Conservation (phyloP, 2,888 invertebrate species). For the Neuroscelio doddi region DNA sequence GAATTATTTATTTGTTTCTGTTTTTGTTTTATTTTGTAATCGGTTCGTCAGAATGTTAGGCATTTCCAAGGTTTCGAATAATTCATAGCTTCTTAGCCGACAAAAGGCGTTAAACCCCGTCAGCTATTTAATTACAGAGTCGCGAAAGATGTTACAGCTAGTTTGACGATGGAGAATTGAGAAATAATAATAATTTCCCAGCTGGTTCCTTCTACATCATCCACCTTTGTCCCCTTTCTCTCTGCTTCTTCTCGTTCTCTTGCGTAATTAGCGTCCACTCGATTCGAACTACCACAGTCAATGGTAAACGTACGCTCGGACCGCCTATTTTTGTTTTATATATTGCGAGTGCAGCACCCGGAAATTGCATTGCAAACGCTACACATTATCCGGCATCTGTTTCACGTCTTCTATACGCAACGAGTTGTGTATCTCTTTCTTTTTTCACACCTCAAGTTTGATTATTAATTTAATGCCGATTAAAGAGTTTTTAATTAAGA, state of each 20-base stretch:
- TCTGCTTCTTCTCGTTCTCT: constrained; percentile 32
- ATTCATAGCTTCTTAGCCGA: constrained; percentile 26
- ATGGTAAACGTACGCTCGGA: constrained; percentile 32
- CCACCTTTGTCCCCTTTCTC: constrained; percentile 25
- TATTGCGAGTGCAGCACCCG: constrained; percentile 46
- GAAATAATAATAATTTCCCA: constrained; percentile 62
- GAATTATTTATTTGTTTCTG: neutral
- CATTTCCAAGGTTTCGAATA: neutral
- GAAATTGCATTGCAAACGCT: constrained; percentile 42
- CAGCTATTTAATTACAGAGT: constrained; percentile 61
- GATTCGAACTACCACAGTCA: constrained; percentile 26
- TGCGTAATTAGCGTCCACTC: constrained; percentile 45
- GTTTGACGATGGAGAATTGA: constrained; percentile 58
- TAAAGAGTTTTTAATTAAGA: too few species aligned
- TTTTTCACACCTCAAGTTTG: too few species aligned
- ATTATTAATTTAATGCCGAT: too few species aligned
- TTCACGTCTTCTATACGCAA: constrained; percentile 11
- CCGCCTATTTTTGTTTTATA: constrained; percentile 48
- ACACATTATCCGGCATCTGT: constrained; percentile 24
- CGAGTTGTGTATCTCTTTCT: constrained; percentile 6
- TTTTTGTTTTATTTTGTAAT: neutral
- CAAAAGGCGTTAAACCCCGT: constrained; percentile 59
- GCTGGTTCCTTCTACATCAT: constrained; percentile 47
- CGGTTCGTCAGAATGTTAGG: neutral
- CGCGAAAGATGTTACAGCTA: constrained; percentile 46